Percentiles rank a stretch among this genome's conserved stretches.
Conservation (phyloP, 2,797 vertebrate genomes). For the Tinamus major region DNA sequence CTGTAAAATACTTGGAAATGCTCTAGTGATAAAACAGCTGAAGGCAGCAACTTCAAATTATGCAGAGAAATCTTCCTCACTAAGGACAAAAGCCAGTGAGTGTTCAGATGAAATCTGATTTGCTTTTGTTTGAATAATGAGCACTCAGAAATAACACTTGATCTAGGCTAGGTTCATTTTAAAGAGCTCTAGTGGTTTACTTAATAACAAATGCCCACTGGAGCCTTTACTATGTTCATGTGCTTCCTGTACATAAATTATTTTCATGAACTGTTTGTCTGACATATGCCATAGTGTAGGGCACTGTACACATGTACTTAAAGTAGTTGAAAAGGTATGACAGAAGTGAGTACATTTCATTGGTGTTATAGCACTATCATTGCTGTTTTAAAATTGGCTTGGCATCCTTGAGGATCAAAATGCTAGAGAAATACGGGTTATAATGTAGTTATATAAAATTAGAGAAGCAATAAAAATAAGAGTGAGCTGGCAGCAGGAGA, state of each 20-base stretch:
- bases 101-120: slow-evolving; percentile 1
- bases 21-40: neutral
- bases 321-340: neutral
- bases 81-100: neutral
- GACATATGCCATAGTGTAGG: neutral
- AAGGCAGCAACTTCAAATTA: slow-evolving; percentile 5
- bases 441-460: slow-evolving; percentile 59
- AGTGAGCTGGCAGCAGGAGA: slow-evolving; percentile 9
- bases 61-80: neutral
- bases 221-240: neutral
- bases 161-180: neutral
- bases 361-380: neutral
- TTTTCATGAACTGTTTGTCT: slow-evolving; percentile 6
- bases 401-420: slow-evolving; percentile 15
- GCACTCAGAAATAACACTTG: neutral
- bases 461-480: slow-evolving; percentile 29
- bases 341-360: slow-evolving; percentile 7
- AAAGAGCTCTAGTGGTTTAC: neutral
- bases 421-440: neutral
- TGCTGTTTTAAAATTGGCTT: neutral
- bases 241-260: slow-evolving; percentile 19
- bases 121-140: slow-evolving; percentile 29
- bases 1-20: neutral
- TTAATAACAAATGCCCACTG: neutral
- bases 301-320: neutral